A percentile compares a stretch with the other conserved stretches of the same genome.
phyloP scores from a whole-genome alignment of 2,113 vertebrate species.

The Malaclemys terrapin region DNA sequence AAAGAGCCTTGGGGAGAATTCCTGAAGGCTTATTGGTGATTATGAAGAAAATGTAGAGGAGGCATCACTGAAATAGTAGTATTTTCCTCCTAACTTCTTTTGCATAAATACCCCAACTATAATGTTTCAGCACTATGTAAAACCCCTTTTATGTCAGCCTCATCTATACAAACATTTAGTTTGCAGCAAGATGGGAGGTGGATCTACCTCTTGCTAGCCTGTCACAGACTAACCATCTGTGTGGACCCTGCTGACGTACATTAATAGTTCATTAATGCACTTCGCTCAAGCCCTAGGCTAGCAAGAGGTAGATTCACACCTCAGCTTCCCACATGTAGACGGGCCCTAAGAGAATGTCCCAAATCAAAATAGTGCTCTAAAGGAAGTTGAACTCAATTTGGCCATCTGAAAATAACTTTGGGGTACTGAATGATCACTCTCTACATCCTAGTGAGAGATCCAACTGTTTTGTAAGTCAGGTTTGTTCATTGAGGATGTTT shows the following conservation, averaged over 20 bases:
- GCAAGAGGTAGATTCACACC: neutral
- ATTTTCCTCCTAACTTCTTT: neutral
- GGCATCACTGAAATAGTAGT: neutral
- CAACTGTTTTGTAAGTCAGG: neutral
- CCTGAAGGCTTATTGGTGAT: neutral
- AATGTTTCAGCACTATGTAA: neutral
- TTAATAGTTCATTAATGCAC: neutral
- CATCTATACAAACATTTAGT: neutral
- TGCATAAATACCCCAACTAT: conserved; percentile 12
- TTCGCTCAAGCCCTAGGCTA: neutral
- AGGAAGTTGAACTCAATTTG: neutral
- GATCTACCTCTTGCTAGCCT: neutral
- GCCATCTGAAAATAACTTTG: neutral
- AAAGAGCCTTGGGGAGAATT: neutral
- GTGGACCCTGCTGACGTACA: neutral
- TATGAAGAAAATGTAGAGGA: neutral
- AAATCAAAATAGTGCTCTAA: neutral
- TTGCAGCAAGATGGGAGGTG: neutral
- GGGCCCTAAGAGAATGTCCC: neutral
- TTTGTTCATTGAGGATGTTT: neutral
- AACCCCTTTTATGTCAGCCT: neutral
- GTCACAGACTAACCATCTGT: neutral
- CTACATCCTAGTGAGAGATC: fast-evolving
- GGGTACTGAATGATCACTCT: neutral
- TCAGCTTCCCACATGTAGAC: neutral